Percentiles rank a stretch among this genome's conserved stretches.
phyloP scores from a whole-genome alignment of 2,888 invertebrate species.

The Bruchidius siliquastri region DNA sequence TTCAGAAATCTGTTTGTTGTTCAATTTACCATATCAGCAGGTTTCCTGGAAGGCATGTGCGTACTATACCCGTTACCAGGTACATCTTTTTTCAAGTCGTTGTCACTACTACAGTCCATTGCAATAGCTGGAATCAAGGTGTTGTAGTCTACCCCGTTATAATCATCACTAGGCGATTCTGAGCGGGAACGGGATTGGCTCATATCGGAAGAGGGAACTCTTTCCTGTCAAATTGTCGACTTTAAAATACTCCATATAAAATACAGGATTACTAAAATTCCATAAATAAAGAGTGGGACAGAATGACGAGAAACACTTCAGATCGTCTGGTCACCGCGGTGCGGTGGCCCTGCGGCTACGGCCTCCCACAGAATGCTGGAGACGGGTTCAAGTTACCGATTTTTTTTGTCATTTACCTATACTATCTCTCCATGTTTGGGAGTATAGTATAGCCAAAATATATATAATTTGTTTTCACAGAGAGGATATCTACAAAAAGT shows the following conservation, averaged over 20 bases:
- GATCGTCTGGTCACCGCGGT: too few relatives aligned
- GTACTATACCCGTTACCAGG: neutral
- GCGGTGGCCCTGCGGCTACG: too few relatives aligned
- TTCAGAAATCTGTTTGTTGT: too few relatives aligned
- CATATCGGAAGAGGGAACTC: constrained; percentile 38
- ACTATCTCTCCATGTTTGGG: too few relatives aligned
- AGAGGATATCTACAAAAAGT: too few relatives aligned
- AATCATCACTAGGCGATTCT: constrained; percentile 43
- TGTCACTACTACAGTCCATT: constrained; percentile 36
- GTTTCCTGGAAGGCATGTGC: neutral
- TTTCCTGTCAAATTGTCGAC: constrained; percentile 19
- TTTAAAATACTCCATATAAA: constrained; percentile 5
- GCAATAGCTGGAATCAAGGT: constrained; percentile 44
- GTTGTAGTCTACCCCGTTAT: constrained; percentile 40
- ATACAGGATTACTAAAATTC: constrained; percentile 29
- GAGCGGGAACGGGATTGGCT: constrained; percentile 36
- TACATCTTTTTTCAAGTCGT: constrained; percentile 35
- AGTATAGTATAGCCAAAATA: too few relatives aligned
- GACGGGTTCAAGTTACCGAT: too few relatives aligned
- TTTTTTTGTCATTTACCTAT: too few relatives aligned
- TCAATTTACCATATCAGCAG: constrained; percentile 17
- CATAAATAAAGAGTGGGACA: too few relatives aligned
- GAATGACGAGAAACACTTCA: too few relatives aligned
- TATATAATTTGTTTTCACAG: too few relatives aligned
- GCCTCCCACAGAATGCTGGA: too few relatives aligned